Evolutionary conservation across 2,113 vertebrate species (phyloP), one percentile per base, ranked within the genome.

Genomic region (Urocynchramus pylzowi): DNA sequence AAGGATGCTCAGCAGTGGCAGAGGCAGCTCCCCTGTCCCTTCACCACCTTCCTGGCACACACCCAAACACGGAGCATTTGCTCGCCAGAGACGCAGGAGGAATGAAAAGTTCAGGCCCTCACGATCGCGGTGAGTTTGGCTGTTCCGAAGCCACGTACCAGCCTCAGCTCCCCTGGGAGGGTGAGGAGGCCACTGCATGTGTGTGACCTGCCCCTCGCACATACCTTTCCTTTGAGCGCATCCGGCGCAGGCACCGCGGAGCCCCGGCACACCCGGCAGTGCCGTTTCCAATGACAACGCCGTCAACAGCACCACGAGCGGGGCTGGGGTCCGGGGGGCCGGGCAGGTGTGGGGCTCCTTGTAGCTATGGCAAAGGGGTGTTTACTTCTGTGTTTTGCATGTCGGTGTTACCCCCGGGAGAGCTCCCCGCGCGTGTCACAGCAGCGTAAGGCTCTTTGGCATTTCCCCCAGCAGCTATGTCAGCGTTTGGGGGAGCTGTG

Each of bases 161-260:
- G 31, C 50, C 77, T 61, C 75, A 67, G 45, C 45, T 80, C 41
- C 31, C 31, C 35, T 0, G 8, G 65, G 23, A 18, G 14, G 2
- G 1, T 8, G 87, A 39, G 11, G 23, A 52, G 50, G 24, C 22
- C 27, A 1, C 1, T 1, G 10, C 1, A 16, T 19, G 42, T 3
- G n/a, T 33, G 54, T 2, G 70, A 33, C 31, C 90, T 83, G 83
- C 70, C 54, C 85, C 76, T 90, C 76, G 9, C 89, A 92, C 93
- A 95, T 94, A 88, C 59, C 90, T 97, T 97, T 95, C 92, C 84
- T 77, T 80, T 96, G 92, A 97, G 90, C 27, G 5, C 86, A 92
- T 92, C 88, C 74, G 2, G 26, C 63, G 28, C 65, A 28, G 87
- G 73, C 69, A 5, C 80, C 8, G 5, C 70, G 47, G 21, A 84